Evolutionary conservation across 1,140 invertebrate species (phyloP), one percentile per base, ranked within the genome.

Genomic region (Calephelis nemesis): DNA sequence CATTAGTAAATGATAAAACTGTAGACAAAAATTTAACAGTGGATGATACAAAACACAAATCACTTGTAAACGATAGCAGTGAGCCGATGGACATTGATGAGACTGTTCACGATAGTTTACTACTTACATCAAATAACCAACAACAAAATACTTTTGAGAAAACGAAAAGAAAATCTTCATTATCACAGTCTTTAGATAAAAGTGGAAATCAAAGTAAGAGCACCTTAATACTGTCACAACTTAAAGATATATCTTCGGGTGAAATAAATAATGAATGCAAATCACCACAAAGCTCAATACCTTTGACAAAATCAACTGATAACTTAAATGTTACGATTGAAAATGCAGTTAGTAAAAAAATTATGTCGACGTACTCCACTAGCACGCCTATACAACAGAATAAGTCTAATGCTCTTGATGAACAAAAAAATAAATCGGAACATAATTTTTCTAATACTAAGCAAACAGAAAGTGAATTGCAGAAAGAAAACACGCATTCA

Each of bases 61-160:
- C 7, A 63, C 48, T 68, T 68, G 68, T 30, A 65, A 75, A 79
- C 76, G 65, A 78, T 45, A 77, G 75, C 50, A 82, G 77, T 80
- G 88, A 90, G 77, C 85, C 86, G 30, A 90, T 90, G 87, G 88
- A 89, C 72, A 68, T 88, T 73, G 87, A 89, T 78, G 83, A 85
- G 78, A 86, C 83, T 62, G 74, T 90, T 30, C 84, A 79, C 50
- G 83, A 80, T 62, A 82, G 78, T 76, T 48, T 78, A 48, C 58
- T 76, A 50, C 63, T 71, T 52, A 30, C 63, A 63, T 63, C 52
- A 69, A 47, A 45, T 69, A 52, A 71, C 62, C 19, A 58, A 40
- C 40, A 69, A 63, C 5, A 65, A 8, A 68, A 19, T 45, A 63
- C 30, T n/a, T 49, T 39, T 58, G 66, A 70, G 52, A 70, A 74